These are phyloP conservation scores for Apteryx mantelli DNA, from an alignment of 2,113 vertebrate species.

Conservation along the genomic window DNA sequence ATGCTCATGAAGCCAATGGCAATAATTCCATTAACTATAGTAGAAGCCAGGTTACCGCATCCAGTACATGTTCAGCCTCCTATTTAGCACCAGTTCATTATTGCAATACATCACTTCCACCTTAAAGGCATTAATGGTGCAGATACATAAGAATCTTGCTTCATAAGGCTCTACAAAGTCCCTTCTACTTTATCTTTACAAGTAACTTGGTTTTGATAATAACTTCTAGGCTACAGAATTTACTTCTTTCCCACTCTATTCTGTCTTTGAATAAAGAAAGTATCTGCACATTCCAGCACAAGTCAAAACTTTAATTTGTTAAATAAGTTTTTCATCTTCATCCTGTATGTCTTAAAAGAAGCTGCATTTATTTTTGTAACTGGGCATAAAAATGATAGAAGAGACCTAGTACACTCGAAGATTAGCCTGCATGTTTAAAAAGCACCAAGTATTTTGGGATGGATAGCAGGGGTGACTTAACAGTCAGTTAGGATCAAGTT, in stretches of 20 bases:
- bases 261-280: neutral
- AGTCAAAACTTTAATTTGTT: neutral
- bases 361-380: neutral
- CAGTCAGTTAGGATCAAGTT: accelerated
- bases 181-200: neutral
- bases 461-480: neutral
- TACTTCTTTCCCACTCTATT: neutral
- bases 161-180: neutral
- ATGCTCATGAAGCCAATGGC: neutral
- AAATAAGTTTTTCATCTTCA: neutral
- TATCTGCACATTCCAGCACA: neutral
- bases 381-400: neutral
- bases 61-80: accelerated
- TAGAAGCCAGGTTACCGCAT: neutral
- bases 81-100: neutral
- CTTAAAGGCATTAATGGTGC: neutral
- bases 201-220: neutral
- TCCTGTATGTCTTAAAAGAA: neutral
- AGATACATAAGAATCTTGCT: neutral
- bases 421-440: neutral
- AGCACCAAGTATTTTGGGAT: neutral
- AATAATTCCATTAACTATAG: neutral
- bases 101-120: neutral
- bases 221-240: neutral
- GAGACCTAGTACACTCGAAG: neutral